Evolutionary conservation across 1,140 invertebrate species (phyloP), one percentile per base, ranked within the genome.

Genomic region (Himalopsyche phryganea): DNA sequence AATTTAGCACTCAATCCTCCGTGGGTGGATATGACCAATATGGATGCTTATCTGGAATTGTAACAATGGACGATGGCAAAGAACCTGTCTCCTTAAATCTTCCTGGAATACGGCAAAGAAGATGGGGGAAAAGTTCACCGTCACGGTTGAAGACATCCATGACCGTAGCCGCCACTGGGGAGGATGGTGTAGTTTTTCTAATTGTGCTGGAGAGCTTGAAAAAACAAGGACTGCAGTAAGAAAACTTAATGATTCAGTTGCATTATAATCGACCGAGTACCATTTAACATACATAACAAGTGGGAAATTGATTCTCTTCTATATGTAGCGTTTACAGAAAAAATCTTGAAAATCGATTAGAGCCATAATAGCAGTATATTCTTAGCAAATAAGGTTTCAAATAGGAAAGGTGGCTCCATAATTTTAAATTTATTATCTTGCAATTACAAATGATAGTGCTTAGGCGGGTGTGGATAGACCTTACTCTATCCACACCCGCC

Each of bases 21-120:
- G 56, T 65, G 4, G 58, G 59, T n/a, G 72, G 71, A 36, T 81
- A 80, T 64, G 77, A 80, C 59, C 79, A 81, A 60, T 81, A 74
- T 69, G 81, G 81, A 41, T 73, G 74, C 46, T 53, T 80, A 10
- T 58, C 71, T 23, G 81, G 80, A 1, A 61, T 68, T 55, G 47
- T 81, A 11, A 67, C 61, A 4, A 67, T 68, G 15, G 71, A 73
- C 36, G 70, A 71, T 35, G 68, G 71, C 52, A 36, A 50, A 20
- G 41, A 72, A 1, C 54, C 63, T 47, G 13, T 48, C 18, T 23
- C 20, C 3, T 13, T 19, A 13, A 36, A 35, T 35, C 36, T 64
- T 13, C 50, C 33, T 32, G 53, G 61, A 20, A 4, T 58, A 4
- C 20, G 58, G 7, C 41, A 50, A 44, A 70, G 77, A 53, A 68